Base-by-base conservation (phyloP, 1,140 invertebrate genomes). In the Neocloeon triangulifer region DNA sequence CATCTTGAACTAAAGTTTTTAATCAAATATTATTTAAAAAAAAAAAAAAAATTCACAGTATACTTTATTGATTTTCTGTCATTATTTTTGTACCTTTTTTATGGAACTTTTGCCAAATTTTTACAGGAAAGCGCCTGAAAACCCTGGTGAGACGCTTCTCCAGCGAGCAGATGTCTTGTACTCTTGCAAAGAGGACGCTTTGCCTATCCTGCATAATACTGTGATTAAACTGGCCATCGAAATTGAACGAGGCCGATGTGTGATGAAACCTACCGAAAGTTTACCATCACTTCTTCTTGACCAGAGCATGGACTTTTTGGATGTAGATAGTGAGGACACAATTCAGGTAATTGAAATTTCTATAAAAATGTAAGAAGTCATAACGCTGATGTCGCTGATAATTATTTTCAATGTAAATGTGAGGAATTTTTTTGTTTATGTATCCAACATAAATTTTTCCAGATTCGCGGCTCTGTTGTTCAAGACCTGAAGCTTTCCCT, bases 401-500 rank as follows among this genome's bases (percentile, higher is more conserved):
- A n/a, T n/a, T n/a, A n/a, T n/a, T n/a, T n/a, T n/a, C n/a, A n/a
- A n/a, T n/a, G n/a, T n/a, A n/a, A n/a, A n/a, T n/a, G n/a, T n/a
- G n/a, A n/a, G n/a, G n/a, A n/a, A n/a, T n/a, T n/a, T n/a, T n/a
- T n/a, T n/a, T n/a, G n/a, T n/a, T n/a, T n/a, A n/a, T n/a, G n/a
- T n/a, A n/a, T n/a, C 13, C 9, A 14, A 5, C 27, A 16, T 45
- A 19, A 46, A 52, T 2, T 33, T 55, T 45, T 64, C 19, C 50
- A 82, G 44, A 59, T 91, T 4, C 62, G 61, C 33, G 84, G 82
- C n/a, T 64, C 62, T 30, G 72, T 91, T 15, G 70, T 86, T 8
- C 80, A 73, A 25, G 69, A 75, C 0, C 48, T 91, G 9, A 81
- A 85, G 52, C 64, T 92, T 9, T 81, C 80, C 1, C 53, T 91